A percentile compares a stretch with the other conserved stretches of the same genome.
Conservation (phyloP, 2,113 vertebrate species). For the Pterocles orientalis region DNA sequence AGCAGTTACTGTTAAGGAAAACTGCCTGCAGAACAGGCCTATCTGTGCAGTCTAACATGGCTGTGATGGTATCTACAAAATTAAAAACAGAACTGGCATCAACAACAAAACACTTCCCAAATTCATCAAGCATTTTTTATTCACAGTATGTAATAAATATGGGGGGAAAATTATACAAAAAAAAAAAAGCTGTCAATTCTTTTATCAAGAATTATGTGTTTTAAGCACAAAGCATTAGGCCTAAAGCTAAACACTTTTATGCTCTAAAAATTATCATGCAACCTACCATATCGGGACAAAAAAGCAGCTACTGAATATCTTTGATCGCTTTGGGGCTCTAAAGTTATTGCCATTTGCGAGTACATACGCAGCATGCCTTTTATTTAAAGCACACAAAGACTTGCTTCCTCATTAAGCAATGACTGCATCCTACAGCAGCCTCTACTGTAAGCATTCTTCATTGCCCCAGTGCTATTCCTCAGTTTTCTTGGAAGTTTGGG, state of each 20-base stretch:
- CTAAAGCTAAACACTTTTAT: not conserved
- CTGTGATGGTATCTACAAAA: constrained; percentile 90
- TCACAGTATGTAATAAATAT: not conserved
- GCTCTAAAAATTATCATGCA: not conserved
- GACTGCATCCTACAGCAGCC: not conserved
- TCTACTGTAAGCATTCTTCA: not conserved
- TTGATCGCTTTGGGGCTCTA: not conserved
- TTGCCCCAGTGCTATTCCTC: not conserved
- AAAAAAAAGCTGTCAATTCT: not conserved
- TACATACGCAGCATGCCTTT: not conserved
- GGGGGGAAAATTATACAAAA: not conserved
- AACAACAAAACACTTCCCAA: not conserved
- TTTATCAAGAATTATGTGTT: not conserved
- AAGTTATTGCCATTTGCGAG: not conserved
- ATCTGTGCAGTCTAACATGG: constrained; percentile 97
- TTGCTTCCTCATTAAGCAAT: not conserved
- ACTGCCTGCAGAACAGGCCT: constrained; percentile 96
- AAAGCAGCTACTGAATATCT: not conserved
- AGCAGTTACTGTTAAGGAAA: constrained; percentile 99
- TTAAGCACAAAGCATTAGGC: not conserved
- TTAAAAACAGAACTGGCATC: constrained; percentile 56
- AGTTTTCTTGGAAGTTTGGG: not conserved
- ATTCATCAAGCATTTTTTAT: not conserved
- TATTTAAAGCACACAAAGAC: not conserved
- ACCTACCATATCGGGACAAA: not conserved